Evolutionary conservation across 2,113 vertebrate genomes (phyloP).

Genomic region (Alectura lathami): DNA sequence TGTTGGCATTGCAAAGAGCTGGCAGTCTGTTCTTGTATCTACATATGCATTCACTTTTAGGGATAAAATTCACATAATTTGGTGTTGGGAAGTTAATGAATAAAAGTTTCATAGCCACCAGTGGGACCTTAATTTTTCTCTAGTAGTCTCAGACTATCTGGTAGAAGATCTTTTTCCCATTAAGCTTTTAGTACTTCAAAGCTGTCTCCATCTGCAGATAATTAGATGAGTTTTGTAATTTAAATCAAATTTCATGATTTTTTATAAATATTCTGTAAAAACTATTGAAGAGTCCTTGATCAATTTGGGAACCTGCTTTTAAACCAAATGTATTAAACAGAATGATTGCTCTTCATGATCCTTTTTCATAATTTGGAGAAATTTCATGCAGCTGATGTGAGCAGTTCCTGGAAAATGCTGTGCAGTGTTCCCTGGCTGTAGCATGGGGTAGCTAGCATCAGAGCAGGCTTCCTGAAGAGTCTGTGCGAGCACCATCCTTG

Average conservation of each 20-base stretch:
- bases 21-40: neutral
- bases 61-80: neutral
- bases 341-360: neutral
- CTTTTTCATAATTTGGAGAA: neutral
- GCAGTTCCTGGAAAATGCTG: rapidly evolving
- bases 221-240: neutral
- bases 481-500: neutral
- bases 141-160: neutral
- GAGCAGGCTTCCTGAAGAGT: neutral
- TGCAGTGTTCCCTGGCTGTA: neutral
- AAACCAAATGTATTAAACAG: neutral
- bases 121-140: neutral
- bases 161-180: neutral
- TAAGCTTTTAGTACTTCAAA: neutral
- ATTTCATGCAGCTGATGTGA: neutral
- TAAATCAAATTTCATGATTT: neutral
- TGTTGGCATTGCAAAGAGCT: neutral
- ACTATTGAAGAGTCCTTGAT: neutral
- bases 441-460: neutral
- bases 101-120: neutral
- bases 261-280: neutral
- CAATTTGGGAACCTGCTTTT: neutral
- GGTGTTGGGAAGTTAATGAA: neutral
- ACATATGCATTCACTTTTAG: neutral
- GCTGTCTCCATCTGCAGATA: conserved; percentile 2